These are phyloP conservation scores for Drosophila gunungcola DNA, from an alignment of 1,140 invertebrate species.

Conservation along the genomic window DNA sequence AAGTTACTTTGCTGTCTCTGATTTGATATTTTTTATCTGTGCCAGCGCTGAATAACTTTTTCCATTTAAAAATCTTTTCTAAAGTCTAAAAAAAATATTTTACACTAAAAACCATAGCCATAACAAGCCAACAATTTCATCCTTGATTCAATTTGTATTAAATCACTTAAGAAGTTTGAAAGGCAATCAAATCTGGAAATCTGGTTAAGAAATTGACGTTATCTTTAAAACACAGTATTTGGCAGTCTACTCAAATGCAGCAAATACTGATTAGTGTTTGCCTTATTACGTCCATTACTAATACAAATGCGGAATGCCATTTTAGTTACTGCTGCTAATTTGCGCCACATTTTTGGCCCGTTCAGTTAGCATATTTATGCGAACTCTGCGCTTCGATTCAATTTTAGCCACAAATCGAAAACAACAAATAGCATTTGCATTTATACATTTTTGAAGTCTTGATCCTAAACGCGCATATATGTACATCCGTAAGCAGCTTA, in stretches of 20 bases:
- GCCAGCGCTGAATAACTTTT: too few species aligned
- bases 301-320: slow-evolving; percentile 50
- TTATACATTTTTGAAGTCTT: slow-evolving; percentile 19
- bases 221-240: slow-evolving; percentile 7
- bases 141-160: too few species aligned
- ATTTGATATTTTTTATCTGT: too few species aligned
- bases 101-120: too few species aligned
- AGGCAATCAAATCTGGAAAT: too few species aligned
- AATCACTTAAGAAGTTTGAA: too few species aligned
- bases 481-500: slow-evolving; percentile 63
- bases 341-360: slow-evolving; percentile 55
- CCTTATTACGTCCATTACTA: slow-evolving; percentile 54
- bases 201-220: background rate
- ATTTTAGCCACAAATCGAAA: slow-evolving; percentile 59
- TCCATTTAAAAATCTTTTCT: too few species aligned
- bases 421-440: slow-evolving; percentile 67
- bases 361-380: slow-evolving; percentile 79
- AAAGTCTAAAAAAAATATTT: too few species aligned
- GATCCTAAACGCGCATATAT: slow-evolving; percentile 22
- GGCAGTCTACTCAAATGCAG: slow-evolving; percentile 1
- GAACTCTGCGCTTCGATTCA: slow-evolving; percentile 68
- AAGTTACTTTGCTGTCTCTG: too few species aligned
- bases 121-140: too few species aligned
- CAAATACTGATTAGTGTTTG: slow-evolving; percentile 36
- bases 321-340: slow-evolving; percentile 72